These are phyloP conservation scores for Tetheella fluctuosa DNA, from an alignment of 2,888 invertebrate genomes.

Conservation along the genomic window DNA sequence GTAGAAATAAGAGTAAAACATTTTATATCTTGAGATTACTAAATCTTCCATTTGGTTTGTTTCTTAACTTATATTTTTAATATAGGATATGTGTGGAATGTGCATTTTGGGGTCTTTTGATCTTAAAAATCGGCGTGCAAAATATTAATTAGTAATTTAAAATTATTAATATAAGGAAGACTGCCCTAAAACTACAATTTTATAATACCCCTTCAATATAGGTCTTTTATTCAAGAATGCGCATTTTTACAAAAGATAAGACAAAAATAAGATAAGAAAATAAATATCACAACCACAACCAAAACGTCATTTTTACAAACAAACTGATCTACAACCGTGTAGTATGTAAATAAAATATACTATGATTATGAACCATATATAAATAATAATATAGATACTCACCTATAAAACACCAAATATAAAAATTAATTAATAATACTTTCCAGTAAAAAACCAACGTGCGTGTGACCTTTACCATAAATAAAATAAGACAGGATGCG, in stretches of 20 bases:
- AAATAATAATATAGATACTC: not conserved
- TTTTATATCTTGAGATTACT: not conserved
- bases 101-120: not conserved
- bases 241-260: not conserved
- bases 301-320: not conserved
- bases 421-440: not conserved
- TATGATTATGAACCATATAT: not conserved
- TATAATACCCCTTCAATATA: not conserved
- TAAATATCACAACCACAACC: constrained; percentile 4
- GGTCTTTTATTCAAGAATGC: too few relatives aligned
- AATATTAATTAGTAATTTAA: too few relatives aligned
- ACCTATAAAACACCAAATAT: not conserved
- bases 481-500: too few relatives aligned
- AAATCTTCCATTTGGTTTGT: not conserved
- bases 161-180: too few relatives aligned
- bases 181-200: not conserved
- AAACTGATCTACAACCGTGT: not conserved
- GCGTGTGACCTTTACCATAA: not conserved
- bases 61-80: not conserved
- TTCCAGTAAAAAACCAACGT: not conserved
- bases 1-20: not conserved
- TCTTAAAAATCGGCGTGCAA: too few relatives aligned
- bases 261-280: not conserved
- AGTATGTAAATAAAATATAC: not conserved
- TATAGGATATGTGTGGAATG: constrained; percentile 5